Conservation (phyloP, 2,888 invertebrate species). For the Drosophila quinaria region DNA sequence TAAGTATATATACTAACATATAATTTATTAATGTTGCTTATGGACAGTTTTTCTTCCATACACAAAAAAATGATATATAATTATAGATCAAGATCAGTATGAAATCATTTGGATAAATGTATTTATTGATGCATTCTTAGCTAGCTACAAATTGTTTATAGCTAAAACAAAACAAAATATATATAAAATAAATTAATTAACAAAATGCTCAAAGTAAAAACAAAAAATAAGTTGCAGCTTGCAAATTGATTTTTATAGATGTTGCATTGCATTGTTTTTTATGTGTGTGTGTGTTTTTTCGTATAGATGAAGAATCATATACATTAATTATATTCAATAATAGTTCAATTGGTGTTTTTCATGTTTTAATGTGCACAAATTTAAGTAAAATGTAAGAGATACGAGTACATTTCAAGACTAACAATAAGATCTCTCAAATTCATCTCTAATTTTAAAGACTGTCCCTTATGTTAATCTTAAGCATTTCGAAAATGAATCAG, state of each 20-base stretch:
- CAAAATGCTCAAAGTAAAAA: slow-evolving; percentile 40
- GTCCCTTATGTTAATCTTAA: slow-evolving; percentile 74
- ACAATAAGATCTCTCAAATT: slow-evolving; percentile 63
- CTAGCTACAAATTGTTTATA: slow-evolving; percentile 64
- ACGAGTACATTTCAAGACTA: slow-evolving; percentile 60
- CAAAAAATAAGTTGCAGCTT: slow-evolving; percentile 33
- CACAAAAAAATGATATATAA: slow-evolving; percentile 22
- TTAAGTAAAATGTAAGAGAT: slow-evolving; percentile 41
- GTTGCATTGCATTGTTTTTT: slow-evolving; percentile 59
- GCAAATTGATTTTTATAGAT: slow-evolving; percentile 55
- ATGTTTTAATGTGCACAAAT: slow-evolving; percentile 53
- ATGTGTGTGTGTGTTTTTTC: slow-evolving; percentile 49
- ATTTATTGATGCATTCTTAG: slow-evolving; percentile 79
- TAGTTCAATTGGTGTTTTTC: slow-evolving; percentile 53
- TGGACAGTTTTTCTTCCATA: slow-evolving; percentile 83
- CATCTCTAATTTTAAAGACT: slow-evolving; percentile 71
- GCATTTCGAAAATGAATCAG: slow-evolving; percentile 41
- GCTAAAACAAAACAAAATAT: slow-evolving; percentile 31
- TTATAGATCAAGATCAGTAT: slow-evolving; percentile 33
- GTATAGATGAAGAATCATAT: slow-evolving; percentile 9
- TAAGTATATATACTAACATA: slow-evolving; percentile 40
- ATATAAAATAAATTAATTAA: slow-evolving; percentile 19
- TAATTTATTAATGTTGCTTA: slow-evolving; percentile 70
- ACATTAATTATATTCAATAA: slow-evolving; percentile 15
- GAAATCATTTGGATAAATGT: slow-evolving; percentile 66